A percentile compares a stretch with the other conserved stretches of the same genome.
Evolutionary conservation across 1,140 invertebrate species (phyloP).

Genomic region (Psix sp.): DNA sequence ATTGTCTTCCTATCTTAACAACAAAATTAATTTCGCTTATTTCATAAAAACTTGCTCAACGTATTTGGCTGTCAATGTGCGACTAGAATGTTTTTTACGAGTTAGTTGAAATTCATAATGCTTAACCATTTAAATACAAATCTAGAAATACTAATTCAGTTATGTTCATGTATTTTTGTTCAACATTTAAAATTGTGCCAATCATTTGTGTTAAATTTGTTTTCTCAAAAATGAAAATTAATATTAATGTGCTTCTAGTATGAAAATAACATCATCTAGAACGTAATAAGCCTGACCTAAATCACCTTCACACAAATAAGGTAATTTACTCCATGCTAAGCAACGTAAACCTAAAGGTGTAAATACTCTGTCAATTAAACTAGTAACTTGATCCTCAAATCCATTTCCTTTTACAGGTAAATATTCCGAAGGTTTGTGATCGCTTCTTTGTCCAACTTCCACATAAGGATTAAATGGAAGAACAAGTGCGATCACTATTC

Average conservation of each 20-base stretch:
- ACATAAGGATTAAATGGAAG: constrained; percentile 94
- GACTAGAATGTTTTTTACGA: too few species aligned
- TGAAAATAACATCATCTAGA: constrained; percentile 91
- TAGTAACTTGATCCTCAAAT: constrained; percentile 88
- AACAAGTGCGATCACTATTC: constrained; percentile 88
- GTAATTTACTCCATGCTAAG: constrained; percentile 87
- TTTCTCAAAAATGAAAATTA: constrained; percentile 5
- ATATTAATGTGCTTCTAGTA: constrained; percentile 76
- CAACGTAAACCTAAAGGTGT: constrained; percentile 85
- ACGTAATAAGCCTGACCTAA: constrained; percentile 94
- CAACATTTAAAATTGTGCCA: too few species aligned
- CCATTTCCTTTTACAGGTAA: constrained; percentile 82
- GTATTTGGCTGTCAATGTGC: too few species aligned
- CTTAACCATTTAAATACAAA: too few species aligned
- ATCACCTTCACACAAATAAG: constrained; percentile 96
- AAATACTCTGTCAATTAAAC: constrained; percentile 84
- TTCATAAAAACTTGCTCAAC: too few species aligned
- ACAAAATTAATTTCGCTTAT: too few species aligned
- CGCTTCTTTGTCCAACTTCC: constrained; percentile 82
- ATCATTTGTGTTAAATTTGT: background rate
- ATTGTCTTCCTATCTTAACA: too few species aligned
- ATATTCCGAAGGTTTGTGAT: constrained; percentile 85
- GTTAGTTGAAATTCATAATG: too few species aligned
- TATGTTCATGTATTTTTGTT: too few species aligned
- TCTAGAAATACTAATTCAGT: too few species aligned